phyloP scores from a whole-genome alignment of 1,140 invertebrate species.

The Panagrolaimus sp. region DNA sequence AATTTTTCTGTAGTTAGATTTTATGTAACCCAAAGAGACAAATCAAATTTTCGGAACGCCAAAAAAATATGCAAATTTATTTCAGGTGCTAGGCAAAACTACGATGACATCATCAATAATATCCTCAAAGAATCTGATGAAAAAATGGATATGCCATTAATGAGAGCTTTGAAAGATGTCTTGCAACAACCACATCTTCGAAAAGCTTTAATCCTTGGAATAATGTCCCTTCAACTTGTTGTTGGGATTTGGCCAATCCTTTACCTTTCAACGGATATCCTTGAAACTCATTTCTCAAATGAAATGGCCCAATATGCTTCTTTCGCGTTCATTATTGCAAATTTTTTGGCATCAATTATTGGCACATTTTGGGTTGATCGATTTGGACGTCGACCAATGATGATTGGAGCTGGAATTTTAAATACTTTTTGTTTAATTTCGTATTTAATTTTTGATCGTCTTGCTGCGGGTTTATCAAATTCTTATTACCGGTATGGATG shows the following conservation, averaged over 20 bases:
- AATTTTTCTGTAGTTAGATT: not conserved
- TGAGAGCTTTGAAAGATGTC: conserved; percentile 36
- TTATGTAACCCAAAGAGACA: too few relatives aligned
- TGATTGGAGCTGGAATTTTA: conserved; percentile 48
- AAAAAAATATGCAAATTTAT: not conserved
- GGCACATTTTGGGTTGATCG: conserved; percentile 44
- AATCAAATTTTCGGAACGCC: too few relatives aligned
- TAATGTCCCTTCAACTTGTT: conserved; percentile 35
- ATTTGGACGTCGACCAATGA: conserved; percentile 46
- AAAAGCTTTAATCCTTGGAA: conserved; percentile 46
- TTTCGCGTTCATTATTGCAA: conserved; percentile 46
- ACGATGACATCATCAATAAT: conserved; percentile 37
- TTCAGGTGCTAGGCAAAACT: conserved; percentile 19
- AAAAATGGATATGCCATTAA: conserved; percentile 28
- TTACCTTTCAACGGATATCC: conserved; percentile 50
- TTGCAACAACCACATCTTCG: conserved; percentile 37
- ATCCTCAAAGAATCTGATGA: conserved; percentile 46
- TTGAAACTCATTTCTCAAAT: conserved; percentile 46
- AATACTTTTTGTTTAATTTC: conserved; percentile 45
- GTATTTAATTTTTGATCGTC: conserved; percentile 50
- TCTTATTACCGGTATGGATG: conserved; percentile 49
- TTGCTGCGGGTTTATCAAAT: conserved; percentile 24
- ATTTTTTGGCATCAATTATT: conserved; percentile 45
- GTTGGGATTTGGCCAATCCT: conserved; percentile 55
- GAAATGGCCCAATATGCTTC: conserved; percentile 41